Conservation (phyloP, 2,888 invertebrate genomes). For the Melinaea marsaeus region DNA sequence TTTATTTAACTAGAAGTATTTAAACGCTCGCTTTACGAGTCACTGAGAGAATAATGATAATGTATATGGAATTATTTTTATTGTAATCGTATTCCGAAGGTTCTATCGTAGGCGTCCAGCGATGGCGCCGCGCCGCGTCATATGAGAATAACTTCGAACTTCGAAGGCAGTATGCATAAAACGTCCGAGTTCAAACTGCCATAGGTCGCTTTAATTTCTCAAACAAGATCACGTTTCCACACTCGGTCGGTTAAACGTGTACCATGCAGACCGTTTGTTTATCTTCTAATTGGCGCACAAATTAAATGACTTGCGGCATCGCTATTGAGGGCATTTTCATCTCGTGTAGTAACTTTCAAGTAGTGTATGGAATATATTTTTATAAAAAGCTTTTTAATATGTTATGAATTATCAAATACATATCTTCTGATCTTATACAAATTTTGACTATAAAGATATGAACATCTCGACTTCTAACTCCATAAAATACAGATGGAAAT, state of each 20-base stretch:
- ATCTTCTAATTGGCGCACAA: conserved; percentile 47
- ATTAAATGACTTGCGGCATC: background rate
- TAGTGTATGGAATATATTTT: no score
- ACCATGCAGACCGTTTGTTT: conserved; percentile 61
- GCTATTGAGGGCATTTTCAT: conserved; percentile 15
- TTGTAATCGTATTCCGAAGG: conserved; percentile 45
- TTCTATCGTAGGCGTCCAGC: conserved; percentile 58
- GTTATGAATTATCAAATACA: no score
- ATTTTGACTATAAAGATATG: no score
- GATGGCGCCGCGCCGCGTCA: conserved; percentile 59
- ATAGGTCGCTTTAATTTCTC: conserved; percentile 42
- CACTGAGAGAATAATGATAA: background rate
- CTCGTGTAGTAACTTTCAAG: background rate
- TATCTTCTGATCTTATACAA: no score
- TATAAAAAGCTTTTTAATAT: no score
- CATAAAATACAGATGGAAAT: no score
- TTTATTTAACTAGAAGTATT: background rate
- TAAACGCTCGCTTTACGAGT: conserved; percentile 1
- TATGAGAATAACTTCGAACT: conserved; percentile 60
- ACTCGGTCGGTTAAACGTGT: conserved; percentile 49
- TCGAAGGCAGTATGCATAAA: conserved; percentile 42
- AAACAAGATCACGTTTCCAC: conserved; percentile 42
- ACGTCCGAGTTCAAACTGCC: conserved; percentile 50
- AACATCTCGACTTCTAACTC: no score
- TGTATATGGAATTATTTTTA: conserved; percentile 5